Evolutionary conservation across 2,888 invertebrate genomes (phyloP).

Genomic region (Epicampocera succincta): DNA sequence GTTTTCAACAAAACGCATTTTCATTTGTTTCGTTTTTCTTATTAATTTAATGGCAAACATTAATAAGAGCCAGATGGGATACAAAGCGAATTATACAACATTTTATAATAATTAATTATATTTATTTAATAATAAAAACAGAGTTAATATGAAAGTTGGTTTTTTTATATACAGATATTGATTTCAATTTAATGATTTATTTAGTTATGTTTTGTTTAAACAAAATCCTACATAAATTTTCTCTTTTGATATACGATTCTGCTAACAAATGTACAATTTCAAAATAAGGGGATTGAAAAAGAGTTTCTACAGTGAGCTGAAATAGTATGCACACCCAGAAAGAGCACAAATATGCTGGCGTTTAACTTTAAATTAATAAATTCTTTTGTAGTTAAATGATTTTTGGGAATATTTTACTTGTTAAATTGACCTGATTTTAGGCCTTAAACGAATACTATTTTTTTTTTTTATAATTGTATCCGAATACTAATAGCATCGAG

Average conservation of each 20-base stretch:
- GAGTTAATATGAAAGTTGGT: not conserved
- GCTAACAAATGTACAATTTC: not conserved
- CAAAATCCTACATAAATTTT: not conserved
- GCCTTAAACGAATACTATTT: too few relatives aligned
- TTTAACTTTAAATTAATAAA: too few relatives aligned
- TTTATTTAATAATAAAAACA: constrained; percentile 1
- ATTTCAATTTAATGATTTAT: not conserved
- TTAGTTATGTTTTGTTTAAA: not conserved
- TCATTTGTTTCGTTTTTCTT: constrained; percentile 3
- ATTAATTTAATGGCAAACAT: constrained; percentile 49
- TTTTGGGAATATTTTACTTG: too few relatives aligned
- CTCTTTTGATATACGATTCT: not conserved
- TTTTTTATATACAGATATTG: not conserved
- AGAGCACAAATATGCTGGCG: too few relatives aligned
- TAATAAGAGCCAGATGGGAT: constrained; percentile 11
- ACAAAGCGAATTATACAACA: not conserved
- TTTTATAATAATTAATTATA: constrained; percentile 20
- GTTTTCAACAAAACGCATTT: constrained; percentile 30
- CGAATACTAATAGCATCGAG: too few relatives aligned
- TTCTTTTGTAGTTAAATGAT: too few relatives aligned
- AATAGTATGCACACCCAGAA: too few relatives aligned
- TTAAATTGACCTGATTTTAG: too few relatives aligned
- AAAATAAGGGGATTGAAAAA: too few relatives aligned
- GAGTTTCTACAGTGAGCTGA: too few relatives aligned
- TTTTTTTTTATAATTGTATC: too few relatives aligned